phyloP scores from a whole-genome alignment of 1,140 invertebrate species.

The Tigriopus japonicus region DNA sequence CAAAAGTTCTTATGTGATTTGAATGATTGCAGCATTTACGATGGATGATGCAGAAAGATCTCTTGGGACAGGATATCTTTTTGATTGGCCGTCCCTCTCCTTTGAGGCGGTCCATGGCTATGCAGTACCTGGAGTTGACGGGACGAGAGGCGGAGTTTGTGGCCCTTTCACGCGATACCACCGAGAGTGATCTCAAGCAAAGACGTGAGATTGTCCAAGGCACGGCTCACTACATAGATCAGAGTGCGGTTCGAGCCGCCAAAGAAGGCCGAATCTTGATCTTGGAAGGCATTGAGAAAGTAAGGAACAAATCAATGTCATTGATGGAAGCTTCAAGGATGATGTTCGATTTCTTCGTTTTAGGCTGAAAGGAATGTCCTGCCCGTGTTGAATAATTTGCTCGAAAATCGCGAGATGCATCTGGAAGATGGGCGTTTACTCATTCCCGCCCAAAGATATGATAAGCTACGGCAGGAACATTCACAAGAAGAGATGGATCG shows the following conservation, averaged over 20 bases:
- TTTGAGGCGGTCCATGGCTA: slow-evolving; percentile 49
- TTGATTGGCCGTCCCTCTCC: slow-evolving; percentile 74
- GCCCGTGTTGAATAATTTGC: slow-evolving; percentile 87
- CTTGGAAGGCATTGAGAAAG: slow-evolving; percentile 89
- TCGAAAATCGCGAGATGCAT: slow-evolving; percentile 98
- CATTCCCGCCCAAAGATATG: slow-evolving; percentile 66
- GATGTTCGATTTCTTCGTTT: too few relatives aligned
- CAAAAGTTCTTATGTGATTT: slow-evolving; percentile 16
- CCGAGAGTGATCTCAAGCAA: slow-evolving; percentile 90
- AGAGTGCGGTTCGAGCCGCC: slow-evolving; percentile 80
- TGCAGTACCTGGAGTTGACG: slow-evolving; percentile 68
- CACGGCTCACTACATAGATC: slow-evolving; percentile 79
- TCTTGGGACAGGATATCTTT: slow-evolving; percentile 84
- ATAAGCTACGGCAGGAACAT: slow-evolving; percentile 46
- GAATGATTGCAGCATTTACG: slow-evolving; percentile 44
- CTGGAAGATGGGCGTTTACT: slow-evolving; percentile 89
- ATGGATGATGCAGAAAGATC: slow-evolving; percentile 90
- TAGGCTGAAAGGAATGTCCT: slow-evolving; percentile 80
- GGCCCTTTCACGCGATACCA: slow-evolving; percentile 79
- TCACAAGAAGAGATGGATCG: slow-evolving; percentile 52
- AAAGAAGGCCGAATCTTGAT: slow-evolving; percentile 67
- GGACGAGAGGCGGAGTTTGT: slow-evolving; percentile 81
- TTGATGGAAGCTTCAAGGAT: too few relatives aligned
- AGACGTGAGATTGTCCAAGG: slow-evolving; percentile 69
- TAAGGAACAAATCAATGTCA: too few relatives aligned